These are phyloP conservation scores for Ormyrus nitidulus DNA, from an alignment of 2,888 invertebrate species.

Conservation along the genomic window DNA sequence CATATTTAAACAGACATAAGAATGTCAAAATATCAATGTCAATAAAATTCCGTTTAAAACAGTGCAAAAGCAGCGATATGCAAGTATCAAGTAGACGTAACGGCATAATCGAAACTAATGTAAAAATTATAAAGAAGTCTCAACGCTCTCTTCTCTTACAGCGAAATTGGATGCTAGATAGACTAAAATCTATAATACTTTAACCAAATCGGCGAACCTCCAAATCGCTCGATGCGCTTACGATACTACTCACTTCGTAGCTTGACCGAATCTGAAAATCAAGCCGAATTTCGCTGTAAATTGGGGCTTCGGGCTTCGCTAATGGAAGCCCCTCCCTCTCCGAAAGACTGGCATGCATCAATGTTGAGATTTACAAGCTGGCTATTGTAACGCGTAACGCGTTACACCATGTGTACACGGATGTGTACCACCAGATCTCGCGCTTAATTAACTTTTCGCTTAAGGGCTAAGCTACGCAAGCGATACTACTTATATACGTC, in stretches of 20 bases:
- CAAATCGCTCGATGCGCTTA: neutral
- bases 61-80: constrained; percentile 43
- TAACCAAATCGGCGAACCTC: neutral
- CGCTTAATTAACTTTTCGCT: constrained; percentile 44
- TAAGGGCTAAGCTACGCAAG: constrained; percentile 16
- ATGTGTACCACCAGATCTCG: neutral
- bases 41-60: constrained; percentile 45
- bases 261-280: too few relatives aligned
- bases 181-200: neutral
- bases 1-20: constrained; percentile 11
- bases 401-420: neutral
- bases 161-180: neutral
- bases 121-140: constrained; percentile 6
- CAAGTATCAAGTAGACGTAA: neutral
- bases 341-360: too few relatives aligned
- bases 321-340: too few relatives aligned
- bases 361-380: too few relatives aligned
- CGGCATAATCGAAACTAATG: constrained; percentile 25
- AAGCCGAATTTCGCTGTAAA: too few relatives aligned
- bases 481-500: neutral
- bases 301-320: too few relatives aligned
- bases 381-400: too few relatives aligned
- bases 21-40: constrained; percentile 41
- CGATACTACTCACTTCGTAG: too few relatives aligned
- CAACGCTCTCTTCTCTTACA: too few relatives aligned